phyloP scores from a whole-genome alignment of 2,888 invertebrate species.

The Volucella inanis region DNA sequence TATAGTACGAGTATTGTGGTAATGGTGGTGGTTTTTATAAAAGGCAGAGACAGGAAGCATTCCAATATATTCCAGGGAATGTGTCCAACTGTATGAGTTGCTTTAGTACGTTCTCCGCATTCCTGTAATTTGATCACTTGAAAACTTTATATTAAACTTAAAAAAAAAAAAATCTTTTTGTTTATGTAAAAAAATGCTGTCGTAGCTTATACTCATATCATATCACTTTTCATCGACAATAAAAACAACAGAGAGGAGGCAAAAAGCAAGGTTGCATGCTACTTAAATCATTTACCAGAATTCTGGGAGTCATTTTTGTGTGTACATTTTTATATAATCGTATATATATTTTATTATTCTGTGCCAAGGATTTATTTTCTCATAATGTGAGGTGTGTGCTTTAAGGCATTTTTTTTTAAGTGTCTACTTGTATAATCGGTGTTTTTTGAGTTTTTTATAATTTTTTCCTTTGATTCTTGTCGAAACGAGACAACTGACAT shows the following conservation, averaged over 20 bases:
- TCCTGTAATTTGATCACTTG: slow-evolving; percentile 72
- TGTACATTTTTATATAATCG: neutral
- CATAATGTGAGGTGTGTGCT: neutral
- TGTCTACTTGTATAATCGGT: slow-evolving; percentile 11
- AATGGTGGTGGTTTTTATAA: slow-evolving; percentile 50
- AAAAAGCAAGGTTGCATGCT: slow-evolving; percentile 32
- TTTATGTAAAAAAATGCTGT: slow-evolving; percentile 36
- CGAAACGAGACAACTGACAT: slow-evolving; percentile 32
- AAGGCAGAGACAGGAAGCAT: slow-evolving; percentile 74
- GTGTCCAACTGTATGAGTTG: slow-evolving; percentile 51
- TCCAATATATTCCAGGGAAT: slow-evolving; percentile 71
- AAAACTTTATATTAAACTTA: slow-evolving; percentile 68
- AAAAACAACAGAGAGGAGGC: slow-evolving; percentile 10
- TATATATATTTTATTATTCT: too few relatives aligned
- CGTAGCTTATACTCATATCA: slow-evolving; percentile 20
- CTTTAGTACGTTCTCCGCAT: slow-evolving; percentile 62
- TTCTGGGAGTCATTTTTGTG: slow-evolving; percentile 34
- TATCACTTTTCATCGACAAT: slow-evolving; percentile 60
- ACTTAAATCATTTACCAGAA: slow-evolving; percentile 52
- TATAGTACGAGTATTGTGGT: slow-evolving; percentile 20
- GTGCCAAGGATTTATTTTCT: slow-evolving; percentile 51
- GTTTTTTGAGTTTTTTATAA: neutral
- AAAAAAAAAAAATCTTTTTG: slow-evolving; percentile 36
- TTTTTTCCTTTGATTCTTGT: too few relatives aligned
- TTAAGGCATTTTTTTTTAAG: slow-evolving; percentile 7